Evolutionary conservation across 2,113 vertebrate genomes (phyloP).

Genomic region (Macaca nemestrina): DNA sequence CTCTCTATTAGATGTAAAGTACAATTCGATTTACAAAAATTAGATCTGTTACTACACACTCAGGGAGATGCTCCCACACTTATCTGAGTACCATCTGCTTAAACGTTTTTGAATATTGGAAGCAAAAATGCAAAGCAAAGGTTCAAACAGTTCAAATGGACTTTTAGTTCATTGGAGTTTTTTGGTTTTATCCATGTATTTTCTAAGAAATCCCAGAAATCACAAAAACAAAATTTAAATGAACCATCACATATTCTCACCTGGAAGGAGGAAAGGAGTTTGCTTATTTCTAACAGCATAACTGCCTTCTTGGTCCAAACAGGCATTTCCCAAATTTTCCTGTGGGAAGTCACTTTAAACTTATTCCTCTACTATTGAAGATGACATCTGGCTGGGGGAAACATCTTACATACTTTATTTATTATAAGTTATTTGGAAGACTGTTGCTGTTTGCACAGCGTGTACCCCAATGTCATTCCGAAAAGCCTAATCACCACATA

Average conservation of each 20-base stretch:
- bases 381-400: slow-evolving; percentile 40
- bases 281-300: neutral
- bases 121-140: neutral
- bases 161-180: neutral
- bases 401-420: slow-evolving; percentile 64
- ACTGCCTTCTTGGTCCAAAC: neutral
- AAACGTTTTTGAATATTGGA: neutral
- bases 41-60: slow-evolving; percentile 21
- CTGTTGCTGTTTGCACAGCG: slow-evolving; percentile 48
- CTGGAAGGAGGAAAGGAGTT: neutral
- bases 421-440: slow-evolving; percentile 70
- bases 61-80: neutral
- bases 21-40: slow-evolving; percentile 38
- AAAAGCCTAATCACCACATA: slow-evolving; percentile 63
- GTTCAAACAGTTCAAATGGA: neutral
- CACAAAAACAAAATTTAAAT: slow-evolving; percentile 9
- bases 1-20: neutral
- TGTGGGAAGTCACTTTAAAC: slow-evolving; percentile 58
- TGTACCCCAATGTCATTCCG: slow-evolving; percentile 62
- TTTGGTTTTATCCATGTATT: neutral
- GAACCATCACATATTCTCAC: neutral
- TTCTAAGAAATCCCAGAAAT: slow-evolving; percentile 29
- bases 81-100: neutral
- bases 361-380: slow-evolving; percentile 10
- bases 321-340: slow-evolving; percentile 35